Conservation (phyloP, 2,888 invertebrate genomes). For the Polydrusus cervinus region DNA sequence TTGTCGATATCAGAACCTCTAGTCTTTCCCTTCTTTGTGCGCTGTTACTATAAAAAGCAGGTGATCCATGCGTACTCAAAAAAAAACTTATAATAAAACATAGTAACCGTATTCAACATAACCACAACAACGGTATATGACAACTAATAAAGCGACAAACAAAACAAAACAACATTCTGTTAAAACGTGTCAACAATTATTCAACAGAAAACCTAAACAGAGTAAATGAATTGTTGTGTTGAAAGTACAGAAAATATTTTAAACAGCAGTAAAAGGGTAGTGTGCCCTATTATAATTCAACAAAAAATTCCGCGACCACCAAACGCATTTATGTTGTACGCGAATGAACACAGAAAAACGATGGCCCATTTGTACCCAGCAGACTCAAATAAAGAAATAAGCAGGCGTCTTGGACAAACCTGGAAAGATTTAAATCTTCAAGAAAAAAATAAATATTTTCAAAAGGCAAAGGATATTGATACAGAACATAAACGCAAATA, state of each 20-base stretch:
- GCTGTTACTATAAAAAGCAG: too few species aligned
- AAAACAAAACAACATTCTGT: conserved; percentile 22
- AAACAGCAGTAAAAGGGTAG: not conserved
- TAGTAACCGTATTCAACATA: not conserved
- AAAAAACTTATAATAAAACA: not conserved
- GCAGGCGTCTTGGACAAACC: conserved; percentile 75
- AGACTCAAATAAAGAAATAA: conserved; percentile 78
- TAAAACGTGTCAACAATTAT: conserved; percentile 27
- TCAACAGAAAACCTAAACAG: conserved; percentile 20
- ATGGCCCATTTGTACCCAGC: conserved; percentile 74
- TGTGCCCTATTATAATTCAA: conserved; percentile 31
- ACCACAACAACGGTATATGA: conserved; percentile 13
- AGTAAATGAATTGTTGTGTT: conserved; percentile 42
- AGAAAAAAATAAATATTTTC: conserved; percentile 75
- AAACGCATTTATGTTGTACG: conserved; percentile 79
- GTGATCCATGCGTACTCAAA: not conserved
- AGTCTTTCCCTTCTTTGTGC: too few species aligned
- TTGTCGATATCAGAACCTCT: not conserved
- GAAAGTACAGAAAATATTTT: conserved; percentile 22
- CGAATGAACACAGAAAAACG: conserved; percentile 76
- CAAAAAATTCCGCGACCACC: conserved; percentile 76
- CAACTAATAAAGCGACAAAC: conserved; percentile 16
- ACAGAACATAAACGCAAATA: conserved; percentile 77
- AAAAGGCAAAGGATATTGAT: conserved; percentile 74
- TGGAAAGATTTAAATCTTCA: conserved; percentile 75